These are phyloP conservation scores for Calcarius lapponicus DNA, from an alignment of 2,797 vertebrate genomes.

Conservation along the genomic window DNA sequence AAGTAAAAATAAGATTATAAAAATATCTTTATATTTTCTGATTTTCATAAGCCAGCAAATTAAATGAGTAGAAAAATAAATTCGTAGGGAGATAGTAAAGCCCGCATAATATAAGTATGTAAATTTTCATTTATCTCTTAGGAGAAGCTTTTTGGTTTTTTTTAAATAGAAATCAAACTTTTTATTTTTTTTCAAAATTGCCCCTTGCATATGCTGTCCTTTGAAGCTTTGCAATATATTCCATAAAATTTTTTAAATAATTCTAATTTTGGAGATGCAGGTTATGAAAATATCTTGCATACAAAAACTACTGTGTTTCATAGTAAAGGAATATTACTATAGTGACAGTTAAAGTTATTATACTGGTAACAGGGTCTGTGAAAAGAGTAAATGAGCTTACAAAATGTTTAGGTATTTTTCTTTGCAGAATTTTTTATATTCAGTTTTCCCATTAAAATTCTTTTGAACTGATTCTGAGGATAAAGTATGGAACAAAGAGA, in stretches of 20 bases:
- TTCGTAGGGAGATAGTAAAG: not conserved
- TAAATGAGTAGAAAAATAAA: not conserved
- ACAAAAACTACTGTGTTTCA: not conserved
- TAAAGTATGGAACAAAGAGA: not conserved
- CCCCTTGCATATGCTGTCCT: not conserved
- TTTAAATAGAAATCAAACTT: not conserved
- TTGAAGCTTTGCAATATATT: not conserved
- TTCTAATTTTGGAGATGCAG: not conserved
- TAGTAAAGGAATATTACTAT: slow-evolving; percentile 43
- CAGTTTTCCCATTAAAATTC: not conserved
- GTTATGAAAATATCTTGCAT: not conserved
- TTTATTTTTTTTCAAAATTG: not conserved
- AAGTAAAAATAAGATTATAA: not conserved
- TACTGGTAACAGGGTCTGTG: slow-evolving; percentile 36
- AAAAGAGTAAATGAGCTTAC: slow-evolving; percentile 7
- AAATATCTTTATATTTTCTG: not conserved
- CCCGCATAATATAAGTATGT: not conserved
- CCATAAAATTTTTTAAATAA: not conserved
- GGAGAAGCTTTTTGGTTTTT: not conserved
- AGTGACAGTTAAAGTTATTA: slow-evolving; percentile 50
- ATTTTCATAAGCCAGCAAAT: not conserved
- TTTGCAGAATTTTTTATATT: not conserved
- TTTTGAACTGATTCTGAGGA: not conserved
- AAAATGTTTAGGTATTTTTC: not conserved
- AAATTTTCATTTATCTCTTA: not conserved